Conservation (phyloP, 2,888 invertebrate genomes). For the Aphrophora alni region DNA sequence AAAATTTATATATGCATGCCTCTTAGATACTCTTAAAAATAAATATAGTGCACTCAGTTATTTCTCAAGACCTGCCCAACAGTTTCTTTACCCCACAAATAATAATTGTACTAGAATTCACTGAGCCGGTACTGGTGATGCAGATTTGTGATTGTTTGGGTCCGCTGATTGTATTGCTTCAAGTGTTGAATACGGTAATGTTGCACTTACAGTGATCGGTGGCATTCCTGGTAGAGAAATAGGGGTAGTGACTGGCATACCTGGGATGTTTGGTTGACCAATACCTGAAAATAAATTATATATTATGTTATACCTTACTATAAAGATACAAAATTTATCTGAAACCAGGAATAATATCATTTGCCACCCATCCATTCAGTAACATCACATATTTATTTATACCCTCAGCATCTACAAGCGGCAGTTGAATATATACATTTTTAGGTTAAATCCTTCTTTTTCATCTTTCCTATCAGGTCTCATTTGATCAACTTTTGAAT, state of each 20-base stretch:
- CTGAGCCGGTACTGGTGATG: conserved; percentile 45
- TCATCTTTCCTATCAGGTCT: too few species aligned
- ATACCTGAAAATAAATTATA: background rate
- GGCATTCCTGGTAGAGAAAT: conserved; percentile 80
- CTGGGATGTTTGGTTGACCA: conserved; percentile 48
- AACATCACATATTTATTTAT: too few species aligned
- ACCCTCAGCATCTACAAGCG: too few species aligned
- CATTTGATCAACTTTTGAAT: too few species aligned
- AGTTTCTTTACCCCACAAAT: background rate
- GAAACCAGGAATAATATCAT: too few species aligned
- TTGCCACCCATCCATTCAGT: too few species aligned
- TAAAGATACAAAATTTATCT: too few species aligned
- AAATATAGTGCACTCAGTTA: background rate
- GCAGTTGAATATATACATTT: too few species aligned
- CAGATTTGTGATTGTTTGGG: conserved; percentile 32
- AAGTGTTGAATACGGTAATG: conserved; percentile 67
- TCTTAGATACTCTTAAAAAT: background rate
- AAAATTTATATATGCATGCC: background rate
- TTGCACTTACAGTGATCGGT: conserved; percentile 78
- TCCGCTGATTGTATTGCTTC: conserved; percentile 57
- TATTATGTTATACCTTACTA: too few species aligned
- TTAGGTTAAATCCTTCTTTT: too few species aligned
- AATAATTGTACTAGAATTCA: conserved; percentile 22
- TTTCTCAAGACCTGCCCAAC: background rate
- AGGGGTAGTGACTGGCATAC: conserved; percentile 67